Percentiles rank a stretch among this genome's conserved stretches.
These are phyloP conservation scores for Aegypius monachus DNA, from an alignment of 2,113 vertebrate genomes.

Conservation along the genomic window DNA sequence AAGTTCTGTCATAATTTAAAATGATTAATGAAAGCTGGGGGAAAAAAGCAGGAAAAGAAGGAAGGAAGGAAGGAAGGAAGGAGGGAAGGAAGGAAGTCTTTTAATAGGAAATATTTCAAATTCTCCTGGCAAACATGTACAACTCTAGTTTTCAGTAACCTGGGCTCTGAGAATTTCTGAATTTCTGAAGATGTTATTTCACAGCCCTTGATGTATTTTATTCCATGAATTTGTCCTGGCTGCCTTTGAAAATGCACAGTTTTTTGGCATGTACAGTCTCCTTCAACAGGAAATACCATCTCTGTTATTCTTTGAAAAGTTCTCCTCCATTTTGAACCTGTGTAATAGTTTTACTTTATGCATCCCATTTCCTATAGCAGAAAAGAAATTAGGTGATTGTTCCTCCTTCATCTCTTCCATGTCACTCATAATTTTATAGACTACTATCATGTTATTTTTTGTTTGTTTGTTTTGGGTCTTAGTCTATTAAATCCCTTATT, in stretches of 20 bases:
- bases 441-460: neutral
- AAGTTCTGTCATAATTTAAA: neutral
- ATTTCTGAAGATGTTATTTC: neutral
- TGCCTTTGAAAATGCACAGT: neutral
- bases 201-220: neutral
- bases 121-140: neutral
- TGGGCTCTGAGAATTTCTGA: neutral
- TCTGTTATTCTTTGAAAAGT: neutral
- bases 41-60: neutral
- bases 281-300: neutral
- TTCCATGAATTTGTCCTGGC: neutral
- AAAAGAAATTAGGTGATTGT: neutral
- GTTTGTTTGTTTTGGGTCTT: neutral
- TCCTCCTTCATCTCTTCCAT: neutral
- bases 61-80: neutral
- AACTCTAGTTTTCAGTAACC: neutral
- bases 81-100: too few species aligned
- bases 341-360: neutral
- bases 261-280: neutral
- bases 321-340: neutral
- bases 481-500: neutral
- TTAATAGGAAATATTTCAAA: neutral
- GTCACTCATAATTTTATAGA: neutral
- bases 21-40: neutral
- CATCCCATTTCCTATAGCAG: neutral